phyloP scores from a whole-genome alignment of 2,888 invertebrate genomes.

The Drosophila nigricruria region DNA sequence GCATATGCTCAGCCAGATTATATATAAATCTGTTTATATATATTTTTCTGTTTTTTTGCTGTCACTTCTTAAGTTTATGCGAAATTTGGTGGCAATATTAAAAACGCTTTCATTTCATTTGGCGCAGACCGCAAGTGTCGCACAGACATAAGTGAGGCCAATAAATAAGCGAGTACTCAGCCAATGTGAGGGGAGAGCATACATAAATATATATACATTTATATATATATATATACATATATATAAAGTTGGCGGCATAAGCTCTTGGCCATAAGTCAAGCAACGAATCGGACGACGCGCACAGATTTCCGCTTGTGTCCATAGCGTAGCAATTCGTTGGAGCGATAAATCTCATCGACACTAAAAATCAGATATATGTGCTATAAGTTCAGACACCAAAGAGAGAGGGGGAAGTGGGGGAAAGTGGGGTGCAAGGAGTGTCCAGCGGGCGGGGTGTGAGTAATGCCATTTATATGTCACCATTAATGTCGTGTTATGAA shows the following conservation, averaged over 20 bases:
- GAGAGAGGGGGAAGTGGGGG: not conserved
- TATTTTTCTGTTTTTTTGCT: not conserved
- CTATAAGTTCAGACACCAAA: constrained; percentile 37
- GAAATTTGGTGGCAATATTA: constrained; percentile 37
- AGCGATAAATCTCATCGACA: constrained; percentile 77
- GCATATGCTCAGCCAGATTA: not conserved
- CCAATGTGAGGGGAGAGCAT: constrained; percentile 19
- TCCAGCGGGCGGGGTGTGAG: constrained; percentile 9
- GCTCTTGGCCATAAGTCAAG: constrained; percentile 69
- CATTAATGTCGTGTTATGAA: constrained; percentile 79
- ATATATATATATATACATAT: constrained; percentile 16
- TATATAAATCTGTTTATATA: not conserved
- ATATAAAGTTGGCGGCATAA: constrained; percentile 65
- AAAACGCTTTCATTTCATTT: constrained; percentile 59
- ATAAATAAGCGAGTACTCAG: constrained; percentile 45
- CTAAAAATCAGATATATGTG: constrained; percentile 75
- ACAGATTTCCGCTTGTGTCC: constrained; percentile 35
- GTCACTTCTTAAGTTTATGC: constrained; percentile 25
- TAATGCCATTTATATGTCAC: constrained; percentile 63
- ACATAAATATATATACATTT: constrained; percentile 23
- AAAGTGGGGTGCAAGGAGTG: not conserved
- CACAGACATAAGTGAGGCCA: constrained; percentile 41
- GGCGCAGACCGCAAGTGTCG: constrained; percentile 45
- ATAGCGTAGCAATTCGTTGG: constrained; percentile 15
- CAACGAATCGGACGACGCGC: constrained; percentile 27